A percentile compares a stretch with the other conserved stretches of the same genome.
Evolutionary conservation across 2,113 vertebrate species (phyloP).

Genomic region (Burhinus oedicnemus): DNA sequence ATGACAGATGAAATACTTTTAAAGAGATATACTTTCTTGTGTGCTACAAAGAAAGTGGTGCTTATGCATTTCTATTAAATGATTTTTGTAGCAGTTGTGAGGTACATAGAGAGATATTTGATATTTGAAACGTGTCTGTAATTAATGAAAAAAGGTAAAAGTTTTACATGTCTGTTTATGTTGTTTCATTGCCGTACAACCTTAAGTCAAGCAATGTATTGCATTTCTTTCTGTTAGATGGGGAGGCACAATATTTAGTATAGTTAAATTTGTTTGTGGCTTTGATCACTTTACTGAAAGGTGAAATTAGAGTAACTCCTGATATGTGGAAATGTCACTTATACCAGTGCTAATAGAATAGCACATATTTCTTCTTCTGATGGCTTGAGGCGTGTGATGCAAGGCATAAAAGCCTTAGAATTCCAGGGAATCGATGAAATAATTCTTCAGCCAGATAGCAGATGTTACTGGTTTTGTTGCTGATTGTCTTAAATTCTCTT

Average conservation of each 20-base stretch:
- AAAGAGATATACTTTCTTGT: neutral
- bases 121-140: neutral
- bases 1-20: neutral
- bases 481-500: neutral
- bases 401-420: neutral
- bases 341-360: neutral
- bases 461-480: neutral
- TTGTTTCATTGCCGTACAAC: neutral
- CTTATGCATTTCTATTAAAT: neutral
- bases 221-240: neutral
- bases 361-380: neutral
- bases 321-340: neutral
- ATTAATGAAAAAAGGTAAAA: neutral
- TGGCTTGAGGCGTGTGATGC: neutral
- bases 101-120: neutral
- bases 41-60: neutral
- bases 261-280: neutral
- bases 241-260: neutral
- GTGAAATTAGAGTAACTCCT: neutral
- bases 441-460: neutral
- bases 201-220: neutral
- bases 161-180: neutral
- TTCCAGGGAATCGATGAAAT: neutral
- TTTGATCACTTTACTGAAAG: constrained; percentile 17
- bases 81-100: neutral